Percentiles rank a stretch among this genome's conserved stretches.
Conservation (phyloP, 64 coral and sea anemone genomes). For the Dendronephthya gigantea region DNA sequence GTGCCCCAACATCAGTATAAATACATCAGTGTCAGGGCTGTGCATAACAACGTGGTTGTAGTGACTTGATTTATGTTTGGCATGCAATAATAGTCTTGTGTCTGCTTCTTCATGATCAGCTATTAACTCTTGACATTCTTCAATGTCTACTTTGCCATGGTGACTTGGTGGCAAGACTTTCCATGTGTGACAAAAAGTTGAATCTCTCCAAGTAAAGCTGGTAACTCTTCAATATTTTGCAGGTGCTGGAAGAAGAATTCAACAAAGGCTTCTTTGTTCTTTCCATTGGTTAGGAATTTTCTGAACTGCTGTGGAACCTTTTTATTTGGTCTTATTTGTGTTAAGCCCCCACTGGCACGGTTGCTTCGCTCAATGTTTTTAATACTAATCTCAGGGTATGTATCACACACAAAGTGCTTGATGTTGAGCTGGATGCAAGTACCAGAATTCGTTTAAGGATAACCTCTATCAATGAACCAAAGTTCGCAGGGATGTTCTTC, state of each 20-base stretch:
- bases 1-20: not conserved
- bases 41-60: not conserved
- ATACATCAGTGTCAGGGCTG: constrained; percentile 11
- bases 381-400: not conserved
- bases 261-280: not conserved
- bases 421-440: not conserved
- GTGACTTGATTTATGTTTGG: not conserved
- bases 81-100: not conserved
- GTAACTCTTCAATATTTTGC: not conserved
- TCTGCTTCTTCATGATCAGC: not conserved
- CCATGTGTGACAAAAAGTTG: not conserved
- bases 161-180: not conserved
- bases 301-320: not conserved
- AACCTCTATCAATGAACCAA: too few relatives aligned
- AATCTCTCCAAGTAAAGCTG: not conserved
- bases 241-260: constrained; percentile 2
- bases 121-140: not conserved
- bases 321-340: not conserved
- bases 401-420: not conserved
- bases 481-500: not conserved
- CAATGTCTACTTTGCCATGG: not conserved
- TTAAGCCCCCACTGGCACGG: not conserved
- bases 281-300: not conserved
- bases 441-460: not conserved
- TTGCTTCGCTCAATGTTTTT: not conserved